Conservation (phyloP, 2,113 vertebrate genomes). For the Psammodynastes pulverulentus region DNA sequence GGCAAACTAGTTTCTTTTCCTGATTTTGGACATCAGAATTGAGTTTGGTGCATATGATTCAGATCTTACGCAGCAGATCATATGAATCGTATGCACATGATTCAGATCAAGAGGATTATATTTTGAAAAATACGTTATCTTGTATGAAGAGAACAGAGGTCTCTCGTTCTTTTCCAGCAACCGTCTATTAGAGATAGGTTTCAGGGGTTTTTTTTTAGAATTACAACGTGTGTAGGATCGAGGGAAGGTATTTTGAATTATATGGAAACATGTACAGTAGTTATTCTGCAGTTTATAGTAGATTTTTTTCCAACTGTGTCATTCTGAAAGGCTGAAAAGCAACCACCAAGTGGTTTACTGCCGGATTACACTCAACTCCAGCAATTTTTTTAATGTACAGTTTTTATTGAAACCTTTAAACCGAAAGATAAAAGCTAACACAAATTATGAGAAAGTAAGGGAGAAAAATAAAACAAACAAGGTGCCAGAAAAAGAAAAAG, state of each 20-base stretch:
- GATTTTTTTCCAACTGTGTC: constrained; percentile 59
- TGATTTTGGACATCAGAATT: not conserved
- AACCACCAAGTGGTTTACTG: constrained; percentile 65
- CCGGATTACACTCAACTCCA: constrained; percentile 68
- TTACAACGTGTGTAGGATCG: constrained; percentile 59
- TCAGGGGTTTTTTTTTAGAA: not conserved
- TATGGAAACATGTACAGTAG: constrained; percentile 63
- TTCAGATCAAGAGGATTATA: not conserved
- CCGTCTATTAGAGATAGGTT: constrained; percentile 47
- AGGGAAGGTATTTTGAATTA: constrained; percentile 68
- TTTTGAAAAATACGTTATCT: constrained; percentile 46
- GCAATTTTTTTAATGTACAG: constrained; percentile 47
- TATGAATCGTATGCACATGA: not conserved
- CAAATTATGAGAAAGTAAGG: not conserved
- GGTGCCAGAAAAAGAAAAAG: not conserved
- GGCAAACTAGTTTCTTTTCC: not conserved
- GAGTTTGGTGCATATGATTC: not conserved
- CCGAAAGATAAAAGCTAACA: not conserved
- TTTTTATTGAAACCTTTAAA: not conserved
- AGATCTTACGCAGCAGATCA: not conserved
- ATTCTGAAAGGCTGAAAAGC: constrained; percentile 68
- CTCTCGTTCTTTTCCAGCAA: constrained; percentile 66
- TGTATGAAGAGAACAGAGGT: constrained; percentile 58
- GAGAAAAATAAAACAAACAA: not conserved
- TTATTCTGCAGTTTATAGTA: constrained; percentile 67